Base-by-base conservation (phyloP, 2,113 vertebrate species). In the Podarcis muralis region DNA sequence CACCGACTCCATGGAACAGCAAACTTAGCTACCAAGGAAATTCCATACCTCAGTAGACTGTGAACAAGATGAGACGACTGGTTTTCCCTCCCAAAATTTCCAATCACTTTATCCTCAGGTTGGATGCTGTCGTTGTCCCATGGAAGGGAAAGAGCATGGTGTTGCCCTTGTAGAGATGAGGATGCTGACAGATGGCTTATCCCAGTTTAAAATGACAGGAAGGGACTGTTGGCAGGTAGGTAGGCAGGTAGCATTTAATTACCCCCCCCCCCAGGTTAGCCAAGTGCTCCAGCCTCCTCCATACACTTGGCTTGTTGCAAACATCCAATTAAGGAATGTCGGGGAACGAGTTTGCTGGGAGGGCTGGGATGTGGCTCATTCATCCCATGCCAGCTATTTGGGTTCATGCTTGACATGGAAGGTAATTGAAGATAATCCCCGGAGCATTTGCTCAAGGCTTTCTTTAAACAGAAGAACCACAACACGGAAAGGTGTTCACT, bases 31-130 rank as follows among this genome's bases (percentile, higher is more conserved):
- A 1, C 0, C 5, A 13, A 6, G 2, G 35, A n/a, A 59, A 90
- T 23, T n/a, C 92, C 95, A 84, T 95, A 95, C 95, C 95, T 94
- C 80, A 15, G 13, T 0, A 89, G 37, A 87, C 40, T 4, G 86
- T 76, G 86, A 83, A 37, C 65, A 53, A 1, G 65, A 2, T 8
- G 0, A 2, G 32, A 48, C 35, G 71, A 71, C 15, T 4, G 2
- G 12, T 77, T 0, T 0, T 0, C 85, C 76, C 0, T 85, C 78
- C 93, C 90, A 82, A 0, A 3, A 78, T 78, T 37, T 2, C 13
- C 32, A 66, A 0, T 92, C 77, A 12, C 8, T 93, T 88, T 74
- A 85, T 32, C 83, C 88, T 77, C 92, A 40, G 35, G 78, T 77
- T 32, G 18, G 59, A 15, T 11, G 1, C 0, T 66, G 13, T 0